Percentiles rank a stretch among this genome's conserved stretches.
phyloP scores from a whole-genome alignment of 2,113 vertebrate species.

The Chunga burmeisteri region DNA sequence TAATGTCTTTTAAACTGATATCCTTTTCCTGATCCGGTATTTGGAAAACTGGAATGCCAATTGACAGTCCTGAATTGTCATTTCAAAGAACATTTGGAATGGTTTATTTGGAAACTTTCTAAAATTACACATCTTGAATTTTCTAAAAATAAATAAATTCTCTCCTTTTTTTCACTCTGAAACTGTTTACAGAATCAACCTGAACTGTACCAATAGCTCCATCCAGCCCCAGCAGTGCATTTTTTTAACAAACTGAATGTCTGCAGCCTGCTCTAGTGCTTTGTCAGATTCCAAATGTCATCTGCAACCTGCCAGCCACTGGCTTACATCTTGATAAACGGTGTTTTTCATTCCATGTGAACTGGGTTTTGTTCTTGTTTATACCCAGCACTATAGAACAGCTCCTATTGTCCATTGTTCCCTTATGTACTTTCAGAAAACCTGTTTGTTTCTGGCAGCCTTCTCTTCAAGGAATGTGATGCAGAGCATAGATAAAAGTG shows the following conservation, averaged over 20 bases:
- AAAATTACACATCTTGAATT: neutral
- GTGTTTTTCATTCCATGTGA: conserved; percentile 39
- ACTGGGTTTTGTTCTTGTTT: conserved; percentile 44
- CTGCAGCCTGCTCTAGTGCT: neutral
- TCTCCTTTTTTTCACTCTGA: neutral
- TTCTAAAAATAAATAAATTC: neutral
- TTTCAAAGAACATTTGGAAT: neutral
- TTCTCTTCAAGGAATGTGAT: conserved; percentile 32
- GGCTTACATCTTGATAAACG: neutral
- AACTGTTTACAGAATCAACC: neutral
- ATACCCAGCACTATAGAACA: neutral
- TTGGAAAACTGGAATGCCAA: neutral
- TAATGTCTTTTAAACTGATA: neutral
- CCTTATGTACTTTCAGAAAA: conserved; percentile 28
- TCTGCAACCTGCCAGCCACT: neutral
- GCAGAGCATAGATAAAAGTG: neutral
- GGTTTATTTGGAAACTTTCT: neutral
- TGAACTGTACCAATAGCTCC: neutral
- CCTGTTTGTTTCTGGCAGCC: conserved; percentile 17
- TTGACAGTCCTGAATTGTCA: neutral
- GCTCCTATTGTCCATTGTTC: conserved; percentile 58
- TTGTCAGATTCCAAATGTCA: neutral
- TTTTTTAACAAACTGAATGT: neutral
- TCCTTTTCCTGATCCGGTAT: neutral
- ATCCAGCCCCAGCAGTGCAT: neutral